phyloP scores from a whole-genome alignment of 2,888 invertebrate species.

The Brassicogethes aeneus region DNA sequence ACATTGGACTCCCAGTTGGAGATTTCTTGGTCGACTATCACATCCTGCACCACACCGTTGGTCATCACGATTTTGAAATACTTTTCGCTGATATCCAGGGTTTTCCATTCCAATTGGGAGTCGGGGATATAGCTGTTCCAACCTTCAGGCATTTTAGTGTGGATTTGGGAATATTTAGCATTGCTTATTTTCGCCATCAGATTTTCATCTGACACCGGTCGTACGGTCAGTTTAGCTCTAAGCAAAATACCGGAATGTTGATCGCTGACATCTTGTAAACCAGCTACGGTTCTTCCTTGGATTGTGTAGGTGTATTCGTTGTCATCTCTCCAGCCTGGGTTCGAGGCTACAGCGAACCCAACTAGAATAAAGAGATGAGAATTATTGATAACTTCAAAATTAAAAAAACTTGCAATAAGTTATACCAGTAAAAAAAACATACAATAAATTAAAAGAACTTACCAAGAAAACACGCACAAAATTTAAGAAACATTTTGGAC shows the following conservation, averaged over 20 bases:
- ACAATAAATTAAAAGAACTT: no score
- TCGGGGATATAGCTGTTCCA: conserved; percentile 41
- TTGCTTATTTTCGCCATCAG: conserved; percentile 40
- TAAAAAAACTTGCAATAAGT: no score
- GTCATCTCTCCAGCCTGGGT: conserved; percentile 47
- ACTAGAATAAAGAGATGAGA: no score
- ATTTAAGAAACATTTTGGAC: no score
- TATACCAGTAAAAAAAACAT: no score
- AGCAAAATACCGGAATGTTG: conserved; percentile 46
- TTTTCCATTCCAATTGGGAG: conserved; percentile 41
- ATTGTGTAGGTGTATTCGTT: conserved; percentile 50
- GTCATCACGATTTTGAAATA: conserved; percentile 52
- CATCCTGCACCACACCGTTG: conserved; percentile 50
- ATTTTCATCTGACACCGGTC: conserved; percentile 40
- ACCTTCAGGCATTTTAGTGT: conserved; percentile 41
- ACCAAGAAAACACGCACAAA: no score
- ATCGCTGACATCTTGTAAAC: conserved; percentile 46
- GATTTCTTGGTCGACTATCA: conserved; percentile 46
- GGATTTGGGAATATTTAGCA: conserved; percentile 43
- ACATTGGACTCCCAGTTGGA: conserved; percentile 56
- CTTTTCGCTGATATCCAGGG: conserved; percentile 44
- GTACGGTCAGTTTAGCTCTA: conserved; percentile 46
- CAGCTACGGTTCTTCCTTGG: conserved; percentile 46
- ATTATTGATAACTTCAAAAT: no score
- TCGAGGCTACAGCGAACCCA: conserved; percentile 27